Base-by-base conservation (phyloP, 2,113 vertebrate species). In the Campylorhamphus procurvoides region DNA sequence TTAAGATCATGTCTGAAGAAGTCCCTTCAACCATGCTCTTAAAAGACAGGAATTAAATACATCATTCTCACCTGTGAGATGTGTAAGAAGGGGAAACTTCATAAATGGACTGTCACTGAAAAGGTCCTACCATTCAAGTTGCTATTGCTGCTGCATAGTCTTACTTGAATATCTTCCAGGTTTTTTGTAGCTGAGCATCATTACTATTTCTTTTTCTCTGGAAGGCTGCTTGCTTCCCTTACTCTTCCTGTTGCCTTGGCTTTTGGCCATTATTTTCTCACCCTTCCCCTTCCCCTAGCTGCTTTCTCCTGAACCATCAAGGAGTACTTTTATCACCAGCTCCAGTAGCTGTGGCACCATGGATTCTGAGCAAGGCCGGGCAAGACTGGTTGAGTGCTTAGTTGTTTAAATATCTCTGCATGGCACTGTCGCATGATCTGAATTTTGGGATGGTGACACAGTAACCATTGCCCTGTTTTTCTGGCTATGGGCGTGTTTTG, bases 351-450 rank as follows among this genome's bases (percentile, higher is more conserved):
- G 35, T 37, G 49, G 33, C 44, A 64, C 42, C 12, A 9, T 2
- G 6, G 17, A 37, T 18, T 49, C 47, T 22, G 76, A 77, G 35
- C 39, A 53, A 44, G 23, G 15, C 29, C 0, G 1, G 27, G 37
- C 42, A 47, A 74, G 33, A 33, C 25, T 3, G 1, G 6, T 8
- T 68, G 53, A n/a, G 17, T 46, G 7, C 39, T 53, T 58, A 75
- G 42, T 44, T 58, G 31, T 50, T 53, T 46, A 16, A 16, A 31
- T 15, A 5, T 63, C 46, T 37, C 42, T 46, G 8, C 10, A 2
- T 20, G 23, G 25, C 3, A 0, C n/a, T 77, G 19, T 10, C 33
- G 39, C 10, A 8, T 7, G 15, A 11, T 73, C 80, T 0, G 0
- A 35, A 19, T 92, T 77, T 95, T 81, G 50, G 46, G 44, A 55